A percentile compares a stretch with the other conserved stretches of the same genome.
Conservation (phyloP, 2,113 vertebrate species). For the Uria lomvia region DNA sequence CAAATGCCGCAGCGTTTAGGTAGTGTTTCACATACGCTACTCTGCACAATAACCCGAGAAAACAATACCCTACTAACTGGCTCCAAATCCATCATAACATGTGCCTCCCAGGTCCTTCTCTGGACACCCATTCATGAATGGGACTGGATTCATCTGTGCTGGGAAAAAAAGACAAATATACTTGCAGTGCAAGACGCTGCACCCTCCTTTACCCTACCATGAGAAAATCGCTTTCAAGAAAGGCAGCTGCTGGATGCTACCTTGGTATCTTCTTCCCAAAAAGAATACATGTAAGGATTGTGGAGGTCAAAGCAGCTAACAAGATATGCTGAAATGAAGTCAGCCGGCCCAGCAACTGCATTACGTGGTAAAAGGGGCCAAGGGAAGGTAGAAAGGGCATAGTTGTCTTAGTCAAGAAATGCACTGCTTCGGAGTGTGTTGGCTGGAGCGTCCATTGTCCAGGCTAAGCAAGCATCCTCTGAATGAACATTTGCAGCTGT, state of each 20-base stretch:
- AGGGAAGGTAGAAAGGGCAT: not conserved
- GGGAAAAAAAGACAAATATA: not conserved
- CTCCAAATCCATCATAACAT: not conserved
- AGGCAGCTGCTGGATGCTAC: not conserved
- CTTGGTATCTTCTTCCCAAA: not conserved
- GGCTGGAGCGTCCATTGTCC: not conserved
- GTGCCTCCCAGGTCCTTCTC: not conserved
- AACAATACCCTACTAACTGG: not conserved
- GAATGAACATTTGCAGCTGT: not conserved
- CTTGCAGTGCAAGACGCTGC: not conserved
- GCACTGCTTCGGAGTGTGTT: not conserved
- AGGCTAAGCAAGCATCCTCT: not conserved
- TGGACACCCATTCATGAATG: not conserved
- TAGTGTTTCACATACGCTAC: not conserved
- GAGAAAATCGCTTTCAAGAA: not conserved
- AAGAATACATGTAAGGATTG: not conserved
- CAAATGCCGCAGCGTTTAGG: not conserved
- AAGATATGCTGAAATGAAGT: not conserved
- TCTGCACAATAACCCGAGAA: not conserved
- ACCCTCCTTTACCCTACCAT: not conserved
- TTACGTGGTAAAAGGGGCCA: not conserved
- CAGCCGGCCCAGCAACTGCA: not conserved
- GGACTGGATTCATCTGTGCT: not conserved
- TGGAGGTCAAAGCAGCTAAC: not conserved
- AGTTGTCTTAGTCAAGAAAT: not conserved